Evolutionary conservation across 1,140 invertebrate species (phyloP), one percentile per base, ranked within the genome.

Genomic region (Heliothis subflexa): DNA sequence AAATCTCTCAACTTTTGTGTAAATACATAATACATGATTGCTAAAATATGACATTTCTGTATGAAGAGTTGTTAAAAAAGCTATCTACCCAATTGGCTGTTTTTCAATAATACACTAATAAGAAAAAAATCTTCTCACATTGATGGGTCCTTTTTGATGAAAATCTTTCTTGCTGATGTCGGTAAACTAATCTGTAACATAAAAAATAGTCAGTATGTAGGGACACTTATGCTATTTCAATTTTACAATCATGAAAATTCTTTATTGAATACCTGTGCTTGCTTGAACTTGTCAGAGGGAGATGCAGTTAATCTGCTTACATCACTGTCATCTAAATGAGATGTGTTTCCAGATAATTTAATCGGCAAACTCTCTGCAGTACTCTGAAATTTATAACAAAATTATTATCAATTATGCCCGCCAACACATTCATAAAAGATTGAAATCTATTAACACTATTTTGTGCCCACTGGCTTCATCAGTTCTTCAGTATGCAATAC

Each of bases 111-210:
- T n/a, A 47, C 45, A 10, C 11, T 50, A 50, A 2, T 13, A 2
- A 50, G 10, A 14, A 11, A 50, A 12, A 3, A 50, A 40, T 16
- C 12, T 2, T 76, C 78, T 80, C 33, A 80, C 78, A 18, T 40
- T 1, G 25, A 11, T 5, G 61, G 50, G 0, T 84, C 79, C 21
- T 78, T 83, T 81, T 87, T 88, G n/a, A 90, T 66, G 25, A 74
- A 83, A 68, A 90, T 83, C 64, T 88, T 90, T 72, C 82, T 84
- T 45, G 86, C 84, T 59, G 82, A 81, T 45, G 72, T 49, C 70
- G 86, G 86, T 54, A 87, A 74, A 40, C 16, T 55, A 18, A 85
- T 78, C 88, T 89, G 78, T 21, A 84, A 84, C 66, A 40, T 40
- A 33, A 33, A 62, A 52, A 33, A 47, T 16, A 3, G 55, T 16